Evolutionary conservation across 2,113 vertebrate genomes (phyloP).

Genomic region (Carlito syrichta): DNA sequence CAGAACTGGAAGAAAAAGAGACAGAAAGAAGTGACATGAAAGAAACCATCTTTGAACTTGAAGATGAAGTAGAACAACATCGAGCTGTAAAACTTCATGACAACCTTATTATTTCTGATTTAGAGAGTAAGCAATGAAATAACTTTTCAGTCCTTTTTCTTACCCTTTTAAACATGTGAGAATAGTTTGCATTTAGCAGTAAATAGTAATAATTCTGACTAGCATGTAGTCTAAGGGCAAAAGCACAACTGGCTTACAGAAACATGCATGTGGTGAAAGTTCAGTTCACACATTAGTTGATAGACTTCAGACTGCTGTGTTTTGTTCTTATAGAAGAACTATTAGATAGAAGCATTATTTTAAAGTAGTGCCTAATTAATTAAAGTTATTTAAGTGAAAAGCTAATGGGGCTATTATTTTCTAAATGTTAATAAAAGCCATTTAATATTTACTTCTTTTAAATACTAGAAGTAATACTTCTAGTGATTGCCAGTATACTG

Average conservation of each 20-base stretch:
- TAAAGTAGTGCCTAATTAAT: background rate
- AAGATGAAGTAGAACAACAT: conserved; percentile 97
- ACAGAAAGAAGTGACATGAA: conserved; percentile 96
- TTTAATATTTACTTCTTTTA: too few relatives aligned
- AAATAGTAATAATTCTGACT: background rate
- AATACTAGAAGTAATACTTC: too few relatives aligned
- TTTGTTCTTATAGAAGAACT: background rate
- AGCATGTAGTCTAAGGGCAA: background rate
- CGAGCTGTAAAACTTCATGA: conserved; percentile 96
- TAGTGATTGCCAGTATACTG: background rate
- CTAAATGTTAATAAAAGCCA: background rate
- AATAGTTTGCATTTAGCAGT: background rate
- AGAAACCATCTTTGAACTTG: conserved; percentile 96
- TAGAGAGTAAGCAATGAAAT: conserved; percentile 88
- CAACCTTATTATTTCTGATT: conserved; percentile 95
- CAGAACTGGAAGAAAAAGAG: conserved; percentile 92
- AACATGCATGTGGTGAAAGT: rapidly evolving
- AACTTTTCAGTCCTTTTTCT: background rate
- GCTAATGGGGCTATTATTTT: background rate
- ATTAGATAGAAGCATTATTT: background rate
- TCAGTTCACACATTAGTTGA: rapidly evolving
- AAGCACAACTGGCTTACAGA: background rate
- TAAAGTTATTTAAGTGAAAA: background rate
- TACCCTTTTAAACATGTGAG: background rate
- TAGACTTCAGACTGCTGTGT: background rate